Base-by-base conservation (phyloP, 2,113 vertebrate genomes). In the Stictonetta naevosa region DNA sequence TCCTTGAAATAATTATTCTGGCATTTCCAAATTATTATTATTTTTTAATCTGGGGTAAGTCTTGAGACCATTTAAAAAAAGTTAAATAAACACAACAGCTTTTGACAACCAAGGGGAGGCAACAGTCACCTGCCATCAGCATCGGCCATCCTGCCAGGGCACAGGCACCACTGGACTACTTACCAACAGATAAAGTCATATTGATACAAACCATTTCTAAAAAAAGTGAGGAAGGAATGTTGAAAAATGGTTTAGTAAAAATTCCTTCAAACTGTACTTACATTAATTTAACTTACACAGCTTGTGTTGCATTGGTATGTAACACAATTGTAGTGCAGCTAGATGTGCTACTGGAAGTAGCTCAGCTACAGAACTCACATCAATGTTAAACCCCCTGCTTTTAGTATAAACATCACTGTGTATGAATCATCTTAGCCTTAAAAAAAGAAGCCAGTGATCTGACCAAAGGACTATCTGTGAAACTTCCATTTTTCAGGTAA, bases 161-260 rank as follows among this genome's bases (percentile, higher is more conserved):
- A 48, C 0, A 1, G 55, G 18, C 13, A 69, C 29, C 62, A 44
- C 66, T 50, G 17, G 3, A 7, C 23, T 16, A 2, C 3, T 38
- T 28, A 34, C 40, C 11, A 18, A 26, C 33, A 48, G 13, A 10
- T 3, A 62, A 62, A 62, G 83, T 0, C 28, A 12, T 42, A 56
- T 4, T 9, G 15, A 46, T 75, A 60, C 4, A 81, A 92, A 50
- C 5, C 0, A 1, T 4, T 88, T 82, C 40, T 38, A 72, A 75
- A 90, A 56, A 90, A 56, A 23, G 26, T 19, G 38, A 40, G 38
- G 20, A 42, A 86, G 14, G 12, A 86, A 78, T 13, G 36, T 10
- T 42, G 42, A 25, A 68, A 34, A 72, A 42, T 88, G 8, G 25
- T 63, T 92, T n/a, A 34, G 12, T 36, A 83, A 67, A 69, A 83